Evolutionary conservation across 1,140 invertebrate species (phyloP).

Genomic region (Orchesella cincta): DNA sequence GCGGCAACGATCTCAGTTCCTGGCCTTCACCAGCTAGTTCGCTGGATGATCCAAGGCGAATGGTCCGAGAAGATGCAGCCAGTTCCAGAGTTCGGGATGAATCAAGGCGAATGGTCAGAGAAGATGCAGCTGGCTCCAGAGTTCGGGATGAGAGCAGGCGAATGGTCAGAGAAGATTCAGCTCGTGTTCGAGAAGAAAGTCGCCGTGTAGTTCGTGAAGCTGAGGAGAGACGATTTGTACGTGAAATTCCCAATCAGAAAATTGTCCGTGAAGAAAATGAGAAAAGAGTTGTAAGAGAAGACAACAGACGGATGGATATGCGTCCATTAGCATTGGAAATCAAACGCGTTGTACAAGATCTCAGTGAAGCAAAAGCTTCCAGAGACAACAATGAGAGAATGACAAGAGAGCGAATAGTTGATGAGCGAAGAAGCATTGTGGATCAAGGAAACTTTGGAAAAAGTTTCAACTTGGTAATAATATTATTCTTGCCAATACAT

Average conservation of each 20-base stretch:
- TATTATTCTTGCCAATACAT: constrained; percentile 7
- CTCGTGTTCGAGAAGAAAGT: constrained; percentile 27
- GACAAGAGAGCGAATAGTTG: neutral
- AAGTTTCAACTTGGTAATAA: neutral
- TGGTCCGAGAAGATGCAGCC: constrained; percentile 8
- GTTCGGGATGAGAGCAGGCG: constrained; percentile 24
- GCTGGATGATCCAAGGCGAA: neutral
- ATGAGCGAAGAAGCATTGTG: too few species aligned
- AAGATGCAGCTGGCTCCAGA: neutral
- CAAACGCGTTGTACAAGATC: neutral
- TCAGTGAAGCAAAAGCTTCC: too few species aligned
- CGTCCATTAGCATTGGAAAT: neutral
- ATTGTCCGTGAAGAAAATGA: neutral
- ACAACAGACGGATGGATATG: neutral
- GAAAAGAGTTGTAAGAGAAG: neutral
- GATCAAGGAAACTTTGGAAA: constrained; percentile 15
- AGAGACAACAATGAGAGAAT: too few species aligned
- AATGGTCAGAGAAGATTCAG: constrained; percentile 29
- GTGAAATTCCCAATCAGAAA: constrained; percentile 6
- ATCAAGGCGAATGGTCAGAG: neutral
- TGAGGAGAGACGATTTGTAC: constrained; percentile 34
- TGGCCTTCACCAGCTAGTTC: too few species aligned
- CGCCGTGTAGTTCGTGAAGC: neutral
- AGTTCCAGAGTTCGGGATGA: neutral
- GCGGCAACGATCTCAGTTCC: neutral